Conservation (phyloP, 2,113 vertebrate species). For the Gulo gulo region DNA sequence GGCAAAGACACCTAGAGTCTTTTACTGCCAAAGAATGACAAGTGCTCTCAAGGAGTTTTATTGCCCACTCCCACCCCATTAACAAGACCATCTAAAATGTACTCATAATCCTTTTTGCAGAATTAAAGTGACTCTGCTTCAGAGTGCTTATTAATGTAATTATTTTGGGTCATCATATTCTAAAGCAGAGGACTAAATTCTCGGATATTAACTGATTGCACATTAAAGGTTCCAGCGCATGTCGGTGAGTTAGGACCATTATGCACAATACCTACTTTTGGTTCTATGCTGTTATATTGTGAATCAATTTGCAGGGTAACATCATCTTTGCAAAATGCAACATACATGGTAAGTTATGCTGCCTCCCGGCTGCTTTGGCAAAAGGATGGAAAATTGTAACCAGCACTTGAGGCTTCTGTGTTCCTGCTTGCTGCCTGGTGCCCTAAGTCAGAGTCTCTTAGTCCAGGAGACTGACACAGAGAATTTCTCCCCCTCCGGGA, state of each 20-base stretch:
- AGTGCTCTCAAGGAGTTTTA: slow-evolving; percentile 2
- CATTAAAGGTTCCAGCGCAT: neutral
- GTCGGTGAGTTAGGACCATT: neutral
- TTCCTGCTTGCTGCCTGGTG: neutral
- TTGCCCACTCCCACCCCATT: neutral
- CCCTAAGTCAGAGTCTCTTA: neutral
- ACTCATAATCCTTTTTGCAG: neutral
- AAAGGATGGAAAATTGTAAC: neutral
- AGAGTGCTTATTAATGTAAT: slow-evolving; percentile 10
- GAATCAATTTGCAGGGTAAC: neutral
- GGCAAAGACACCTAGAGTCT: neutral
- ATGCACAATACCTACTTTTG: neutral
- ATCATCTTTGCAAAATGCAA: neutral
- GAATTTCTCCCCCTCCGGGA: neutral
- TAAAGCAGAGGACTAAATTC: slow-evolving; percentile 30
- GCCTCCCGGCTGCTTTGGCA: neutral
- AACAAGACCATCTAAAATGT: neutral
- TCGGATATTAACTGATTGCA: neutral
- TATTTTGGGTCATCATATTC: slow-evolving; percentile 17
- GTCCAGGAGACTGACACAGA: neutral
- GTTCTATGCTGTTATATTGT: neutral
- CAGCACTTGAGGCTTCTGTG: neutral
- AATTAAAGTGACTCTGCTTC: slow-evolving; percentile 20
- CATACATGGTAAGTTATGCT: neutral
- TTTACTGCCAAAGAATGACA: neutral